Evolutionary conservation across 2,888 invertebrate species (phyloP).

Genomic region (Cenopis cana): DNA sequence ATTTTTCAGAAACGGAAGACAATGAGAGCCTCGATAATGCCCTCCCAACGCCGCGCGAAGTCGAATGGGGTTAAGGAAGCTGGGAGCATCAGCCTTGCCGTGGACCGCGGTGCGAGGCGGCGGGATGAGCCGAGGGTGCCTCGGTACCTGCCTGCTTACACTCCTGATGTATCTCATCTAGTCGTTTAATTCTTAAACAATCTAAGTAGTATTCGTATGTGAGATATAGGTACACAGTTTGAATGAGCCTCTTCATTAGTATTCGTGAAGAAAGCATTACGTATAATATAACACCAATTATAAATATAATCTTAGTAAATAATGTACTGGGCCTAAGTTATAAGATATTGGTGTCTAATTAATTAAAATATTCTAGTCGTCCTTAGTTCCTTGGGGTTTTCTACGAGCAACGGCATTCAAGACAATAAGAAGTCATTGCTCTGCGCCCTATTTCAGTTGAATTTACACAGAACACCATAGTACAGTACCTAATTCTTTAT

Average conservation of each 20-base stretch:
- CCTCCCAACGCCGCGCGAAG: constrained; percentile 91
- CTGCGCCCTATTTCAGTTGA: not conserved
- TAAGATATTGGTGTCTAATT: not conserved
- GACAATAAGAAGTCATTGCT: constrained; percentile 10
- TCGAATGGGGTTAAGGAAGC: constrained; percentile 93
- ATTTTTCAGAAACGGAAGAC: constrained; percentile 94
- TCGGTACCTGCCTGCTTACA: constrained; percentile 90
- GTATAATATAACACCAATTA: constrained; percentile 4
- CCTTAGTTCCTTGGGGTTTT: constrained; percentile 17
- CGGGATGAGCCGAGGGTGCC: constrained; percentile 88
- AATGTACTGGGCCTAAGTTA: constrained; percentile 6
- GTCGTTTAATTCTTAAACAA: constrained; percentile 83
- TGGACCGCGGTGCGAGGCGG: constrained; percentile 88
- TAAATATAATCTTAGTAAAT: not conserved
- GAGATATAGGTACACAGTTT: not conserved
- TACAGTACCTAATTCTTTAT: not conserved
- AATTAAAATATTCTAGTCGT: not conserved
- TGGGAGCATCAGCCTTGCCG: constrained; percentile 91
- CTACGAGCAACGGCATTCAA: constrained; percentile 11
- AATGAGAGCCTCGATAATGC: constrained; percentile 91
- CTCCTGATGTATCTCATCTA: constrained; percentile 92
- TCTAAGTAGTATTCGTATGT: not conserved
- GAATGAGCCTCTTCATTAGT: constrained; percentile 9
- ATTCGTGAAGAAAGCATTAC: not conserved
- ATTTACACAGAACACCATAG: constrained; percentile 14